These are phyloP conservation scores for Formica aserva DNA, from an alignment of 2,888 invertebrate species.

Conservation along the genomic window DNA sequence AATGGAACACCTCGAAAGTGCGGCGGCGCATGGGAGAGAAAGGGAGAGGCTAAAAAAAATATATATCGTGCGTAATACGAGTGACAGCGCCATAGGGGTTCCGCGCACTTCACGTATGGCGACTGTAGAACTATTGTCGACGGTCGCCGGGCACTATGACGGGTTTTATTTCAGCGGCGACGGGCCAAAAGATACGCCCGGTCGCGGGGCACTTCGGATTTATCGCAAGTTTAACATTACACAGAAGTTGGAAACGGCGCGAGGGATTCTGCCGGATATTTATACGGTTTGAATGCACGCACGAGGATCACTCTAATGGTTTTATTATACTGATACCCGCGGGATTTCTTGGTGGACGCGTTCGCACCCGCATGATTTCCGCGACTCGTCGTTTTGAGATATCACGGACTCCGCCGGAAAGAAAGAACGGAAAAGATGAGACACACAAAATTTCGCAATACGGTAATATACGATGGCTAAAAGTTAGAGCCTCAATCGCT, in stretches of 20 bases:
- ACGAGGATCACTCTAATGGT: constrained; percentile 86
- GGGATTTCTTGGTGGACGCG: constrained; percentile 76
- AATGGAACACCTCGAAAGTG: constrained; percentile 81
- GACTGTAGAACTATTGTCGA: constrained; percentile 75
- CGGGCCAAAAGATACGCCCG: constrained; percentile 65
- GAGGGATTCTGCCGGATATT: constrained; percentile 85
- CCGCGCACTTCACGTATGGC: constrained; percentile 72
- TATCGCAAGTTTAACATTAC: constrained; percentile 84
- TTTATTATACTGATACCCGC: constrained; percentile 85
- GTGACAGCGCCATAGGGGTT: constrained; percentile 81
- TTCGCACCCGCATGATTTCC: constrained; percentile 70
- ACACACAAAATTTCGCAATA: constrained; percentile 12
- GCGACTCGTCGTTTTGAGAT: constrained; percentile 63
- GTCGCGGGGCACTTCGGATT: constrained; percentile 79
- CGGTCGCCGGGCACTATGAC: constrained; percentile 53
- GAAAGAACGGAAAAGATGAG: constrained; percentile 26
- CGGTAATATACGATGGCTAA: not conserved
- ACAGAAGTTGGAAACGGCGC: constrained; percentile 84
- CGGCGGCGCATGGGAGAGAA: constrained; percentile 66
- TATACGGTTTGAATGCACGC: constrained; percentile 85
- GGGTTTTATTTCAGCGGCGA: not conserved
- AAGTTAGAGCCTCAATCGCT: not conserved
- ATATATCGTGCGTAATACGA: constrained; percentile 82
- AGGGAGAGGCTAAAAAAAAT: constrained; percentile 43
- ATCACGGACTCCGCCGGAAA: constrained; percentile 47